Base-by-base conservation (phyloP, 2,797 vertebrate genomes). In the Sebastes itinus region DNA sequence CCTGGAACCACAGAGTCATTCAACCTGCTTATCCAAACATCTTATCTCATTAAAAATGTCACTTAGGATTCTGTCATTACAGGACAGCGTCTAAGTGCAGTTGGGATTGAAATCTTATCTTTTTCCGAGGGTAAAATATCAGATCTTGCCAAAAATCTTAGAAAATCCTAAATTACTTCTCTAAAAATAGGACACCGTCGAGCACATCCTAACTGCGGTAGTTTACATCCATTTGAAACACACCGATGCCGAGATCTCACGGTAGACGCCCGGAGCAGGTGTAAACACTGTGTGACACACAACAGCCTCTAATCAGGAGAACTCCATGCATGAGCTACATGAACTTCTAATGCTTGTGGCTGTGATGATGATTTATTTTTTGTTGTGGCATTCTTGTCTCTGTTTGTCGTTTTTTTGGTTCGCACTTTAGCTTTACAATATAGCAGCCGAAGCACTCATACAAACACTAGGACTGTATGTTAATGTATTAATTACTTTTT, bases 31-130 rank as follows among this genome's bases (percentile, higher is more conserved):
- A 89, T 90, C 84, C 65, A 46, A 74, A 76, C 80, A 89, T 87
- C 87, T 86, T 28, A 80, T 87, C 82, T 89, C 60, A 33, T 78
- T 77, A 65, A 78, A 61, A 63, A 72, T 33, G 83, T 65, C 52
- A 81, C 84, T 83, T 75, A 66, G 77, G 79, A 77, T 75, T 68
- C 64, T 78, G 73, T 78, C 72, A 56, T 85, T 46, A 80, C 68
- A 72, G 64, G 66, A 65, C 58, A 66, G 49, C 64, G 2, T 52
- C 32, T 65, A 25, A 86, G 73, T 63, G 79, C 80, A 61, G 59
- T 4, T 35, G 16, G 69, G 77, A 81, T 75, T 77, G 75, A 84
- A 75, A 82, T 89, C 77, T 84, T 72, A 87, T 92, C 83, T 86
- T 56, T 64, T 59, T 33, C 86, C 4, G 77, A 79, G 71, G 83